Base-by-base conservation (phyloP, 2,888 invertebrate genomes). In the Belgica antarctica region DNA sequence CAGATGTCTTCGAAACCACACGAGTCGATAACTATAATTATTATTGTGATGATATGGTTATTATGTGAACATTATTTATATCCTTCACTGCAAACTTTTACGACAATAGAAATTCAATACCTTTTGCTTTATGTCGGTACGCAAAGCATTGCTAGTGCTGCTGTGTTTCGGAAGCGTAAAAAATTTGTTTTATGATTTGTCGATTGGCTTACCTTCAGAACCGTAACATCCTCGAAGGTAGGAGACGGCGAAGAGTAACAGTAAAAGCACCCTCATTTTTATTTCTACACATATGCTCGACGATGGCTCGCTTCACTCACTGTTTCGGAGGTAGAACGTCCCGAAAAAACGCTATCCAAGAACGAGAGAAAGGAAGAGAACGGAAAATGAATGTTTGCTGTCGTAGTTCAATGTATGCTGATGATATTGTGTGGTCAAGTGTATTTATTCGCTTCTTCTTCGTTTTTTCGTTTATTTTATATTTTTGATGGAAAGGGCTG, bases 231-330 rank as follows among this genome's bases (percentile, higher is more conserved):
- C 57, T 68, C 34, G 46, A 19, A 57, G 52, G 25, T 12, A 57
- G 52, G 17, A 28, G 47, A 68, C 28, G 52, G 47, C 17, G 47
- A 68, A 52, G 47, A 68, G 68, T 68, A 68, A 68, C 68, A 68
- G 57, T 28, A 68, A 68, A 22, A 68, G 68, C 68, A 68, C 68
- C 68, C 68, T 68, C 68, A 68, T 68, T 68, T 68, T 68, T 68
- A 24, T 57, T 68, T 57, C 22, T 57, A 68, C 57, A 68, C 68
- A 68, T 68, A 68, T 68, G 68, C 68, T 68, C 36, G 47, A 31
- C 52, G 28, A 57, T 57, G 12, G 59, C n/a, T 57, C 19, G 28
- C 25, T 41, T 41, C 46, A 24, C 46, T 65, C 57, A 22, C 47
- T 66, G 25, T 19, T 63, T 63, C 62, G 17, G 19, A 62, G 36